Base-by-base conservation (phyloP, 2,113 vertebrate species). In the Hemibagrus wyckioides region DNA sequence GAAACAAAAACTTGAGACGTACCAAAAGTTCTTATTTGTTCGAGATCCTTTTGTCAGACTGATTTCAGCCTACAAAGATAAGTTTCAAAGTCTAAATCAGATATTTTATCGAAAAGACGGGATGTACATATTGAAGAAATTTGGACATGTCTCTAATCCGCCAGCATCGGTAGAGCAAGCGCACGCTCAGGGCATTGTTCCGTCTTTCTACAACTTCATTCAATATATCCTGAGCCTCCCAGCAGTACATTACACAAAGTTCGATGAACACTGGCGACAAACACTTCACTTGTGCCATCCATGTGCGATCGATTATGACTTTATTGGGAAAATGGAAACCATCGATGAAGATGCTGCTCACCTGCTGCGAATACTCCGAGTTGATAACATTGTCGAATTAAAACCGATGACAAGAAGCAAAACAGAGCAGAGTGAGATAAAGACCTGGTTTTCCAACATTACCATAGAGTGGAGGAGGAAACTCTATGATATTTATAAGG, bases 1-100 rank as follows among this genome's bases (percentile, higher is more conserved):
- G n/a, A n/a, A n/a, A n/a, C n/a, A n/a, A n/a, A n/a, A n/a, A n/a
- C n/a, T n/a, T n/a, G n/a, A n/a, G n/a, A n/a, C n/a, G n/a, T n/a
- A n/a, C n/a, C n/a, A n/a, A n/a, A n/a, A 15, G 14, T 97, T 99
- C 95, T 95, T 99, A 30, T 99, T 99, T 0, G 95, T 99, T 0
- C 95, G 97, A n/a, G 97, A 99, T 86, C 98, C 98, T 13, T 98
- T 99, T n/a, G 97, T 99, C 83, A 95, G 97, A 63, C 94, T 99
- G 83, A 98, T 99, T 13, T 99, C 98, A 0, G 98, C 98, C 0
- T 99, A 98, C 92, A 96, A 97, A 85, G 97, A 99, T 94, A 99
- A 99, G 91, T 97, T 99, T 61, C 97, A 95, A 80, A 96, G 96
- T 33, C 96, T 96, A 0, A 99, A 99, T 50, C 96, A 97, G 90